Evolutionary conservation across 2,113 vertebrate species (phyloP).

Genomic region (Mastomys coucha): DNA sequence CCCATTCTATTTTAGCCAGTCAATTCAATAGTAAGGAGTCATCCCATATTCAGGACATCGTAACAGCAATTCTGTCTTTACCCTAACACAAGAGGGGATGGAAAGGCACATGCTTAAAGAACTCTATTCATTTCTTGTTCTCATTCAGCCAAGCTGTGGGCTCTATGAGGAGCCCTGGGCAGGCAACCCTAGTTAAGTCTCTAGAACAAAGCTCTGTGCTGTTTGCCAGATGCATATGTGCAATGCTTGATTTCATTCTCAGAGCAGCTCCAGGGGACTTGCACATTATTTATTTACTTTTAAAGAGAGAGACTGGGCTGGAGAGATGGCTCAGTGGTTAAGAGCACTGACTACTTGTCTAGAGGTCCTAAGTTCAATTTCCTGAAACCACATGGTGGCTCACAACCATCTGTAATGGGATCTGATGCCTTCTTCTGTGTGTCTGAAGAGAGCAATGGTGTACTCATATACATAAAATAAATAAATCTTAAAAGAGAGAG

Average conservation of each 20-base stretch:
- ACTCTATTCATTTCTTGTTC: too few species aligned
- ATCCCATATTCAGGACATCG: background rate
- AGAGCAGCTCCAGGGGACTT: background rate
- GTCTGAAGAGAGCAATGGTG: too few species aligned
- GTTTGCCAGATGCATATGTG: background rate
- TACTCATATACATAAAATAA: too few species aligned
- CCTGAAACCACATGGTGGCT: too few species aligned
- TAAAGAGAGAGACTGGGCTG: conserved; percentile 11
- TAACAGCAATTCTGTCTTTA: background rate
- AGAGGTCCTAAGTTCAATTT: too few species aligned
- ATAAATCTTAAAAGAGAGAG: too few species aligned
- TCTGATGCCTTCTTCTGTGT: too few species aligned
- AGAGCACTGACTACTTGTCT: too few species aligned
- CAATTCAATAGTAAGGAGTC: background rate
- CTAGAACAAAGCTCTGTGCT: background rate
- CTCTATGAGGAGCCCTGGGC: background rate
- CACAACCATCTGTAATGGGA: too few species aligned
- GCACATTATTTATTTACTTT: background rate
- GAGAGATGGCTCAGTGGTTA: too few species aligned
- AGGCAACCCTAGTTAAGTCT: background rate
- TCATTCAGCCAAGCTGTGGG: background rate
- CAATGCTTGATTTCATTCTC: background rate
- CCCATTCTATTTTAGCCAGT: background rate
- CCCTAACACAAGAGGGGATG: background rate
- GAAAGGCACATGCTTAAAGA: background rate